A percentile compares a stretch with the other conserved stretches of the same genome.
Conservation (phyloP, 2,888 invertebrate species). For the Drosophila sordidula region DNA sequence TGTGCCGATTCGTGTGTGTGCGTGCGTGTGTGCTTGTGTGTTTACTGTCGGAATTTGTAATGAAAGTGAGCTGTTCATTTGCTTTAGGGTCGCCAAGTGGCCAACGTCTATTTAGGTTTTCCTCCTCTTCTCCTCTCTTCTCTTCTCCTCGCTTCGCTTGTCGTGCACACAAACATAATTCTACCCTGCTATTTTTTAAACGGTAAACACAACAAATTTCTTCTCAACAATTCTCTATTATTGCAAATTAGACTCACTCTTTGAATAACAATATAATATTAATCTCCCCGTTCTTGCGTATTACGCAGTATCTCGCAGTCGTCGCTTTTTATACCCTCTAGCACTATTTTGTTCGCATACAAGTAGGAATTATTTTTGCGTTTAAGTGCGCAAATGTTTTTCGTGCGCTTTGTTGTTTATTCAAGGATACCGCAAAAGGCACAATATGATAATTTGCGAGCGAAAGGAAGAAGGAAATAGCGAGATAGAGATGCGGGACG, state of each 20-base stretch:
- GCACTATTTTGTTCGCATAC: slow-evolving; percentile 36
- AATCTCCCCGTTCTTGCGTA: no score
- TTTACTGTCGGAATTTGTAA: slow-evolving; percentile 76
- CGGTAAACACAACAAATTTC: slow-evolving; percentile 44
- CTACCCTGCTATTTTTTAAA: slow-evolving; percentile 36
- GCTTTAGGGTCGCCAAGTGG: slow-evolving; percentile 77
- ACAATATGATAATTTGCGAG: slow-evolving; percentile 72
- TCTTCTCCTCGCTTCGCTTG: no score
- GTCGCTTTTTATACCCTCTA: not conserved
- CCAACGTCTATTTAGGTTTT: slow-evolving; percentile 55
- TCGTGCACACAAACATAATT: slow-evolving; percentile 7
- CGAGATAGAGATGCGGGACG: no score
- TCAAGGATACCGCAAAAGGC: slow-evolving; percentile 70
- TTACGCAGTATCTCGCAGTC: no score
- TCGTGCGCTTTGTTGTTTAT: slow-evolving; percentile 59
- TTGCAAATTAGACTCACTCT: slow-evolving; percentile 13
- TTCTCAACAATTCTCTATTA: slow-evolving; percentile 35
- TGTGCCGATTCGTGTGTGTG: slow-evolving; percentile 36
- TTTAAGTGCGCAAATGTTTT: slow-evolving; percentile 73
- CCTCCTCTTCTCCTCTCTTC: slow-evolving; percentile 8
- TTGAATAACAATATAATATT: no score
- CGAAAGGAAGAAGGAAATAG: slow-evolving; percentile 9
- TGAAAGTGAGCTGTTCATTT: slow-evolving; percentile 80
- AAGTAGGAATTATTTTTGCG: slow-evolving; percentile 57
- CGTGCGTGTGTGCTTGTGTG: slow-evolving; percentile 52